Evolutionary conservation across 2,113 vertebrate species (phyloP).

Genomic region (Mobula birostris): DNA sequence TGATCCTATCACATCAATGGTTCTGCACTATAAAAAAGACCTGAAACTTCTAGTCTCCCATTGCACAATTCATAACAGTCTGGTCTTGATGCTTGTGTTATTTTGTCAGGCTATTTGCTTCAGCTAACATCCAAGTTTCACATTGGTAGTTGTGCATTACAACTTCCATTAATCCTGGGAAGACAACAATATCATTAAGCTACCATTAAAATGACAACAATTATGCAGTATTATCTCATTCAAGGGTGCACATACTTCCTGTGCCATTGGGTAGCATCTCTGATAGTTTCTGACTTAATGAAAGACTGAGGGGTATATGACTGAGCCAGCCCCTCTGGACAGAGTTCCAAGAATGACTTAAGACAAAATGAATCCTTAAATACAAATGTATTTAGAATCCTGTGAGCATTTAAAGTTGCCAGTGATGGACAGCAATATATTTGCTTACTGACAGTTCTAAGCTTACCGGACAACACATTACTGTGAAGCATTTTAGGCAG

Average conservation of each 20-base stretch:
- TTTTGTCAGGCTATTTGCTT: constrained; percentile 51
- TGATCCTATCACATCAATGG: not conserved
- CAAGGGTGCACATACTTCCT: not conserved
- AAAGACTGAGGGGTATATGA: not conserved
- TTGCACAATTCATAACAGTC: constrained; percentile 49
- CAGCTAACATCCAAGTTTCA: constrained; percentile 47
- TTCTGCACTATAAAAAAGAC: not conserved
- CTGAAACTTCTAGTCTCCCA: not conserved
- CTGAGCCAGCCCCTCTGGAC: not conserved
- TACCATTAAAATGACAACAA: not conserved
- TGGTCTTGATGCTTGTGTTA: constrained; percentile 42
- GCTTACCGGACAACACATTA: not conserved
- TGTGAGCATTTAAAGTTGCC: not conserved
- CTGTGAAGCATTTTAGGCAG: not conserved
- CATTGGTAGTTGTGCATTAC: constrained; percentile 1
- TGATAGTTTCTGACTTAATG: not conserved
- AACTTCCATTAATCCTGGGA: not conserved
- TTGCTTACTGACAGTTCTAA: not conserved
- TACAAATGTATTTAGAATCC: not conserved
- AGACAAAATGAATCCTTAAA: not conserved
- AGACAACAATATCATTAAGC: not conserved
- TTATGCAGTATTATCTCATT: not conserved
- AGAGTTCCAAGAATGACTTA: not conserved
- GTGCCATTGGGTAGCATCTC: not conserved
- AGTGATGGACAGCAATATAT: not conserved